These are phyloP conservation scores for Hylia prasina DNA, from an alignment of 2,113 vertebrate species.

Conservation along the genomic window DNA sequence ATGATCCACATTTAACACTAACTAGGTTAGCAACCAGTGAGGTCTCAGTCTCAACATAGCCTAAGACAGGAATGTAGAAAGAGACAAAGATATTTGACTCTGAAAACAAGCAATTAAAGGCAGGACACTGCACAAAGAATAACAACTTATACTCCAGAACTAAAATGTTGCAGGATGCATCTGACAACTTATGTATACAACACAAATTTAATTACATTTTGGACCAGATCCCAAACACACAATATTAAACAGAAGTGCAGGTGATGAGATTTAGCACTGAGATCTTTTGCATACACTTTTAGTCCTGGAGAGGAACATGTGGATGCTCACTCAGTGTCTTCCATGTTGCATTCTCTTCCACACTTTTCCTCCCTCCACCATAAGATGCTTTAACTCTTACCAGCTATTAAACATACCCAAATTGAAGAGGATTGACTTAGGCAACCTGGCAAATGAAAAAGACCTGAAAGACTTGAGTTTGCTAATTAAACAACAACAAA, in stretches of 20 bases:
- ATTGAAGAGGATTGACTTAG: background rate
- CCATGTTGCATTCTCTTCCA: background rate
- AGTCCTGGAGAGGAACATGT: background rate
- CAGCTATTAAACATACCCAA: background rate
- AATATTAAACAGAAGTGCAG: rapidly evolving
- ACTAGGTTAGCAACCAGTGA: background rate
- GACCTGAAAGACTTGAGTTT: background rate
- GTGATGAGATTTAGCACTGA: background rate
- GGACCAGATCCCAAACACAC: background rate
- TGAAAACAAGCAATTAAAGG: background rate
- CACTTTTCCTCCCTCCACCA: background rate
- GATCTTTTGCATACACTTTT: background rate
- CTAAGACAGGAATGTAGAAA: background rate
- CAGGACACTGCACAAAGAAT: background rate
- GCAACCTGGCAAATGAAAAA: background rate
- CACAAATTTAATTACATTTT: background rate
- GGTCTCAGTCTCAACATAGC: background rate
- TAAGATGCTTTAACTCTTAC: background rate
- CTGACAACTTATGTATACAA: background rate
- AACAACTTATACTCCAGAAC: background rate
- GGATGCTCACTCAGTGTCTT: background rate
- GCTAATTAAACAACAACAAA: background rate
- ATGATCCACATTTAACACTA: background rate
- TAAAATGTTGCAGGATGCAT: background rate
- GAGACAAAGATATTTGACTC: background rate